phyloP scores from a whole-genome alignment of 2,888 invertebrate genomes.

The Drosophila mulleri region DNA sequence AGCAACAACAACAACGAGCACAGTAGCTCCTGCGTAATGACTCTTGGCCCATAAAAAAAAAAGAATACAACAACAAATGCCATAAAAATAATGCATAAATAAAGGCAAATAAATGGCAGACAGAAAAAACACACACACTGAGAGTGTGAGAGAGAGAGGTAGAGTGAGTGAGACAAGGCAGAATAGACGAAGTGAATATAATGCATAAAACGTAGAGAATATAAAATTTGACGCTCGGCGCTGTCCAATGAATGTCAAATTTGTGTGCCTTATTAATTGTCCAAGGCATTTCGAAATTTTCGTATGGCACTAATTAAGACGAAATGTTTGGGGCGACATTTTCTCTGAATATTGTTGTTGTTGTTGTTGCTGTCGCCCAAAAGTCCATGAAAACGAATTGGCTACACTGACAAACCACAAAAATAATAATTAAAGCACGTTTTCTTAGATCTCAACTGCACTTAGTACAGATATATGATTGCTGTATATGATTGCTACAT shows the following conservation, averaged over 20 bases:
- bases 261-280: constrained; percentile 76
- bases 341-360: neutral
- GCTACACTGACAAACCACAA: constrained; percentile 35
- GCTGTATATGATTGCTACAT: neutral
- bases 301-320: constrained; percentile 68
- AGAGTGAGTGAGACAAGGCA: neutral
- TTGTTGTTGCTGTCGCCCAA: neutral
- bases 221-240: constrained; percentile 44
- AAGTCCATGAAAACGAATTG: constrained; percentile 59
- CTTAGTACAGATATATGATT: neutral
- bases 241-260: constrained; percentile 74
- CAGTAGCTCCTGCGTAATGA: constrained; percentile 60
- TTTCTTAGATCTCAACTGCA: neutral
- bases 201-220: constrained; percentile 34
- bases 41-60: constrained; percentile 67
- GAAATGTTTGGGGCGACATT: constrained; percentile 58
- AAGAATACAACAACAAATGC: constrained; percentile 30
- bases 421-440: constrained; percentile 2
- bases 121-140: constrained; percentile 6
- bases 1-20: constrained; percentile 39
- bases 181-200: constrained; percentile 14
- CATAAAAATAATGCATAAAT: constrained; percentile 80
- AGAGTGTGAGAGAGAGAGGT: neutral
- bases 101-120: constrained; percentile 76
- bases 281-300: constrained; percentile 53